A percentile compares a stretch with the other conserved stretches of the same genome.
Evolutionary conservation across 2,113 vertebrate species (phyloP).

Genomic region (Silurus asotus): DNA sequence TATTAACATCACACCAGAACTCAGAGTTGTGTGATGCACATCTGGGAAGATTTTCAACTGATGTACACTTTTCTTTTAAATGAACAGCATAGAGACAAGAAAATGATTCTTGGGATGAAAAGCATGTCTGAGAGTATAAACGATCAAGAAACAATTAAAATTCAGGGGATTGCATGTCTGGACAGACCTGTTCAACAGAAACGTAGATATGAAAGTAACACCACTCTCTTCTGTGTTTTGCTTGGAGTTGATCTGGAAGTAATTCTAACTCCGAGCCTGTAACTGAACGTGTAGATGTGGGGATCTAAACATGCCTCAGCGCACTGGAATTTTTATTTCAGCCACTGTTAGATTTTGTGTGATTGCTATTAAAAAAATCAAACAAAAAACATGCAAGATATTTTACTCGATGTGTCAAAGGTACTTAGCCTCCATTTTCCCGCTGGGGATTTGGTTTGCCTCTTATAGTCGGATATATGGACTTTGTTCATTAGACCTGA

Average conservation of each 20-base stretch:
- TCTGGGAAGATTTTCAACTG: no score
- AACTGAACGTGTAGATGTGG: neutral
- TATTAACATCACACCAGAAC: no score
- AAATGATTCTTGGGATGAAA: neutral
- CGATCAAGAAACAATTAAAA: neutral
- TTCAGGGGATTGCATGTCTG: neutral
- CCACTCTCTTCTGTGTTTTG: conserved; percentile 21
- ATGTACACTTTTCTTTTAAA: no score
- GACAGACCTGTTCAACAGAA: conserved; percentile 4
- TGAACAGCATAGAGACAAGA: neutral
- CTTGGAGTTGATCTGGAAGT: neutral
- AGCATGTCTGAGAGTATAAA: no score
- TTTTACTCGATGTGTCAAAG: conserved; percentile 6
- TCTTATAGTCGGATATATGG: neutral
- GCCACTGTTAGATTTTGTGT: neutral
- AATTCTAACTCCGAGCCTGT: neutral
- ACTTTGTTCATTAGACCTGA: neutral
- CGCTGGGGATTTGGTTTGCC: neutral
- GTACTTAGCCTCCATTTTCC: neutral
- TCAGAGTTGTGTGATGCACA: no score
- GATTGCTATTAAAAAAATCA: neutral
- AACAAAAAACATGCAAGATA: neutral
- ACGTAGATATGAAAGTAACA: neutral
- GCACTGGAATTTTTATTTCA: neutral
- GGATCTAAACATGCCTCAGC: neutral